Percentiles rank a stretch among this genome's conserved stretches.
Evolutionary conservation across 2,888 invertebrate genomes (phyloP).

Genomic region (Bhutanitis thaidina): DNA sequence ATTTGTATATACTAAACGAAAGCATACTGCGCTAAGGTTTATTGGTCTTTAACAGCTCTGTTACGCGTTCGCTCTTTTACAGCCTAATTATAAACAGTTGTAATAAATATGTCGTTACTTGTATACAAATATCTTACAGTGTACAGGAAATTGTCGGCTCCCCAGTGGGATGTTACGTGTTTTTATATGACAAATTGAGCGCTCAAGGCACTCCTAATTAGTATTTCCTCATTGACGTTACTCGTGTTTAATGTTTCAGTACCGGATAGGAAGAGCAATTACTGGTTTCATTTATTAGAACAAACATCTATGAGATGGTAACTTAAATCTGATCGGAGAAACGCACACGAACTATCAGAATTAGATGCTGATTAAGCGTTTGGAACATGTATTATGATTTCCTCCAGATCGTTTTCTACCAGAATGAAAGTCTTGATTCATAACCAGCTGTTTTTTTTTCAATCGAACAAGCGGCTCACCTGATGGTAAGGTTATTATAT

Average conservation of each 20-base stretch:
- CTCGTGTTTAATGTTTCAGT: slow-evolving; percentile 16
- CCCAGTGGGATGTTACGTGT: slow-evolving; percentile 32
- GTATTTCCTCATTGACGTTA: slow-evolving; percentile 38
- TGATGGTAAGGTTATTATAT: too few relatives aligned
- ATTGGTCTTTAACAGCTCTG: slow-evolving; percentile 12
- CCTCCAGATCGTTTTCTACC: too few relatives aligned
- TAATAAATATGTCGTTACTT: slow-evolving; percentile 50
- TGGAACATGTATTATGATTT: too few relatives aligned
- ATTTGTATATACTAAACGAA: too few relatives aligned
- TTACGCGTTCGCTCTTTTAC: slow-evolving; percentile 25
- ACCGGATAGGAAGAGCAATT: slow-evolving; percentile 12
- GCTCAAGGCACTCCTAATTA: slow-evolving; percentile 40
- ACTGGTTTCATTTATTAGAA: slow-evolving; percentile 1
- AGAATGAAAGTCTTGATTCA: too few relatives aligned
- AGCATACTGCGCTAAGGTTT: background rate
- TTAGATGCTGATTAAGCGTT: too few relatives aligned
- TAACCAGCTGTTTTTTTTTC: too few relatives aligned
- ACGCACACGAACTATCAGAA: too few relatives aligned
- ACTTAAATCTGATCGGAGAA: too few relatives aligned
- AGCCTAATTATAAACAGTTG: slow-evolving; percentile 43
- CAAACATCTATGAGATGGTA: too few relatives aligned
- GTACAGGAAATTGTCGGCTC: slow-evolving; percentile 45
- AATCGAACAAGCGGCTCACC: too few relatives aligned
- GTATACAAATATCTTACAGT: slow-evolving; percentile 33
- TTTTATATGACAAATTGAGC: slow-evolving; percentile 40